Conservation (phyloP, 2,888 invertebrate species). For the Encarsia formosa region DNA sequence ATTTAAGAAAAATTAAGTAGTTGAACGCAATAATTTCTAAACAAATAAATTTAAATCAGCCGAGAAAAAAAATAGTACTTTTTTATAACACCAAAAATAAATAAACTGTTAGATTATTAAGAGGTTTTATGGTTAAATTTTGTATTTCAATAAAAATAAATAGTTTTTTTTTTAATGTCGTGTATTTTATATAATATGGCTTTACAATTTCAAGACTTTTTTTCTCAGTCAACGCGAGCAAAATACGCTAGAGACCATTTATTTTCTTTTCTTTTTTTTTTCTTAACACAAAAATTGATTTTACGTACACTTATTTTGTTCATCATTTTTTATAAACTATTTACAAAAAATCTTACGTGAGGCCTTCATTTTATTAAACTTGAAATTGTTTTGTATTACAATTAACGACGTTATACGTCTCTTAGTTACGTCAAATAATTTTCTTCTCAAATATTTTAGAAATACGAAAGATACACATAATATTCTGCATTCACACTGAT, state of each 20-base stretch:
- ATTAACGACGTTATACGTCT: constrained; percentile 12
- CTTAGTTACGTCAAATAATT: constrained; percentile 5
- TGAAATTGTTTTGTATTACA: constrained; percentile 2
- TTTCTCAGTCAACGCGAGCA: constrained; percentile 10
- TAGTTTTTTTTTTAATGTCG: constrained; percentile 15
- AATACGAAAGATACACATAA: neutral
- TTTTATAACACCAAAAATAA: no score
- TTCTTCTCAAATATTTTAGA: neutral
- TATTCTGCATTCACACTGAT: constrained; percentile 18
- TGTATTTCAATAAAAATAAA: constrained; percentile 1
- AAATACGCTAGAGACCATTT: constrained; percentile 9
- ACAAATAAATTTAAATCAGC: no score
- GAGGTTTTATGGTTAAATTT: no score
- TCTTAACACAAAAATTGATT: constrained; percentile 7
- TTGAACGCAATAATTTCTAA: no score
- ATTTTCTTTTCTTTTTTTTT: no score
- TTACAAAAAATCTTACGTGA: constrained; percentile 2
- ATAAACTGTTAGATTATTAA: no score
- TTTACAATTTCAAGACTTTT: constrained; percentile 25
- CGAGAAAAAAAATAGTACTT: no score
- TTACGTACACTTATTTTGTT: constrained; percentile 3
- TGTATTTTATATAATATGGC: constrained; percentile 26
- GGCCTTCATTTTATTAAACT: constrained; percentile 2
- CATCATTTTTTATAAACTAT: constrained; percentile 7
- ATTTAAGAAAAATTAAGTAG: no score